Evolutionary conservation across 1,140 invertebrate genomes (phyloP).

Genomic region (Coptotermes formosanus): DNA sequence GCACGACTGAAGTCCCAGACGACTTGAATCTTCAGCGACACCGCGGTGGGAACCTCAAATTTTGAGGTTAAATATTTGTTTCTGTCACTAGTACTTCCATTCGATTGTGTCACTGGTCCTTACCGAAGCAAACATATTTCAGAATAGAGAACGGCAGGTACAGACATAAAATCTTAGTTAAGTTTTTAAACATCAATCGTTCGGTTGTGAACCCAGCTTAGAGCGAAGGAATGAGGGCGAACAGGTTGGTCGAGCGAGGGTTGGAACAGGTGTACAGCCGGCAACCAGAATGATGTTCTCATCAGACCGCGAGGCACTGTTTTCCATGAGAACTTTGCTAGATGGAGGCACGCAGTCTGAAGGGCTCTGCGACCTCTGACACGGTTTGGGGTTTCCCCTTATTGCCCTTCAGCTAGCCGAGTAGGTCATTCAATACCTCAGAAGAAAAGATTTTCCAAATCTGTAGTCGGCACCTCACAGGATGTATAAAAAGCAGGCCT

Average conservation of each 20-base stretch:
- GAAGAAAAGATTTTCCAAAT: too few relatives aligned
- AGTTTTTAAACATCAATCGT: not conserved
- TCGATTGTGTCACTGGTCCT: too few relatives aligned
- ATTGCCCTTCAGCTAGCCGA: not conserved
- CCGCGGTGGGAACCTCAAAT: too few relatives aligned
- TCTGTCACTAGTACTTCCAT: too few relatives aligned
- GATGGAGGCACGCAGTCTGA: constrained; percentile 1
- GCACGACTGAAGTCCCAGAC: too few relatives aligned
- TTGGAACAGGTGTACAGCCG: not conserved
- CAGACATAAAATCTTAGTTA: too few relatives aligned
- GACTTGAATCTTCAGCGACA: too few relatives aligned
- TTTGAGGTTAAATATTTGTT: too few relatives aligned
- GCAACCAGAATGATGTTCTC: not conserved
- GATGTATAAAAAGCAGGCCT: too few relatives aligned
- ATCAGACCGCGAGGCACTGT: not conserved
- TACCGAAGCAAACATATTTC: too few relatives aligned
- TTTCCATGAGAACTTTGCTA: not conserved
- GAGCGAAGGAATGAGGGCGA: constrained; percentile 11
- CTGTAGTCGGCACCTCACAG: too few relatives aligned
- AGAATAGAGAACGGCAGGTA: too few relatives aligned
- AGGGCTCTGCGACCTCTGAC: not conserved
- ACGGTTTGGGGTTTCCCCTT: not conserved
- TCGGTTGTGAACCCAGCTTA: not conserved
- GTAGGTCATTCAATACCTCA: not conserved
- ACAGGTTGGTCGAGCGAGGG: not conserved